Conservation (phyloP, 2,888 invertebrate genomes). For the Aleiodes alternator region DNA sequence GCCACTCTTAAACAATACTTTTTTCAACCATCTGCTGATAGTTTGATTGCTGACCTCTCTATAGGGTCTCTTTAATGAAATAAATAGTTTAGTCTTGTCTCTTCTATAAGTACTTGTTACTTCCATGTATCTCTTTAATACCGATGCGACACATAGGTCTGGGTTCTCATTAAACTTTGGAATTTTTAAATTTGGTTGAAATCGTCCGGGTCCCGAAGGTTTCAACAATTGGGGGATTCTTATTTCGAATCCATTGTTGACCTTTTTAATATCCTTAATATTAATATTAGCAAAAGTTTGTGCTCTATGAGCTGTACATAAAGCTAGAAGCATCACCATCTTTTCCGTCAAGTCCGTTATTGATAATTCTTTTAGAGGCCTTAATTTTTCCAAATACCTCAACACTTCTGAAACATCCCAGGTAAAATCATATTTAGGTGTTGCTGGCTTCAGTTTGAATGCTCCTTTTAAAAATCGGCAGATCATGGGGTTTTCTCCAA, state of each 20-base stretch:
- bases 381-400: slow-evolving; percentile 25
- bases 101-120: not conserved
- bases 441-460: slow-evolving; percentile 44
- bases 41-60: slow-evolving; percentile 7
- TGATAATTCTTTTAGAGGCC: slow-evolving; percentile 40
- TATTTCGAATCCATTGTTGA: slow-evolving; percentile 35
- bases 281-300: slow-evolving; percentile 48
- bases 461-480: slow-evolving; percentile 49
- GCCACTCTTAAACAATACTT: slow-evolving; percentile 23
- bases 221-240: slow-evolving; percentile 44
- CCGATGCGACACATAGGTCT: not conserved
- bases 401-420: slow-evolving; percentile 42
- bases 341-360: slow-evolving; percentile 43
- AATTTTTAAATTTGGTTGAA: slow-evolving; percentile 36
- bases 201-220: slow-evolving; percentile 35
- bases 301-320: slow-evolving; percentile 46
- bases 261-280: slow-evolving; percentile 43
- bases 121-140: not conserved
- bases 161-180: slow-evolving; percentile 27
- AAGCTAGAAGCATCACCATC: slow-evolving; percentile 44
- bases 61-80: slow-evolving; percentile 39
- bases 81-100: slow-evolving; percentile 26
- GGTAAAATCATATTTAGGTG: slow-evolving; percentile 37
- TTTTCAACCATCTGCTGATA: slow-evolving; percentile 42
- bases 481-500: slow-evolving; percentile 30